Evolutionary conservation across 2,888 invertebrate species (phyloP).

Genomic region (Andrena minutula): DNA sequence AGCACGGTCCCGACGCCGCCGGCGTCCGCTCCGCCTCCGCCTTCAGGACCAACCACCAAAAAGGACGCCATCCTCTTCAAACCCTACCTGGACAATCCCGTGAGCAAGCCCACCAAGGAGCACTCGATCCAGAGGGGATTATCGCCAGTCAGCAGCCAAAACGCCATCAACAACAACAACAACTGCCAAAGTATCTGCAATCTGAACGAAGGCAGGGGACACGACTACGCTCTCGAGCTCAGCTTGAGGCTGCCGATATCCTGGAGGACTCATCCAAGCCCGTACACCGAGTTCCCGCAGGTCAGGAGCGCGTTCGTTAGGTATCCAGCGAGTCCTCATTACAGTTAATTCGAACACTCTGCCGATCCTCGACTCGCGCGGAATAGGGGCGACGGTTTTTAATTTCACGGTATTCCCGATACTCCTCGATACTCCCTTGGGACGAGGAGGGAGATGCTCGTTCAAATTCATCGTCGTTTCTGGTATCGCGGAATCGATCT

Average conservation of each 20-base stretch:
- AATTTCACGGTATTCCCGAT: background rate
- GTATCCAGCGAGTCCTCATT: constrained; percentile 80
- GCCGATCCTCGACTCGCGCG: constrained; percentile 24
- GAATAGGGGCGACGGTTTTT: background rate
- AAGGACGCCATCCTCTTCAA: constrained; percentile 92
- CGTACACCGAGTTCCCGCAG: constrained; percentile 73
- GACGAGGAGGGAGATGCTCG: constrained; percentile 1
- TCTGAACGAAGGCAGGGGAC: constrained; percentile 76
- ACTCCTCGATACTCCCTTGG: background rate
- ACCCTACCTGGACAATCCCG: constrained; percentile 90
- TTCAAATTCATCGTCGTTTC: background rate
- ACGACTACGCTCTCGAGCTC: constrained; percentile 78
- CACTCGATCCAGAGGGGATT: constrained; percentile 55
- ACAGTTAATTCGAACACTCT: constrained; percentile 61
- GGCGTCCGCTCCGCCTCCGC: constrained; percentile 57
- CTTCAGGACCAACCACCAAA: constrained; percentile 83
- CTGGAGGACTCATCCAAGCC: constrained; percentile 72
- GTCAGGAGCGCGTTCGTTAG: constrained; percentile 82
- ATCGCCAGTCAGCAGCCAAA: constrained; percentile 61
- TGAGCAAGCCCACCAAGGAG: constrained; percentile 84
- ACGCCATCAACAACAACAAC: constrained; percentile 72
- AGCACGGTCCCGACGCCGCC: constrained; percentile 73
- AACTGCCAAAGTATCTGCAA: constrained; percentile 79
- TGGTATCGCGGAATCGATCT: background rate
- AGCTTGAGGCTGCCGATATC: constrained; percentile 79